Base-by-base conservation (phyloP, 1,140 invertebrate genomes). In the Drosophila santomea region DNA sequence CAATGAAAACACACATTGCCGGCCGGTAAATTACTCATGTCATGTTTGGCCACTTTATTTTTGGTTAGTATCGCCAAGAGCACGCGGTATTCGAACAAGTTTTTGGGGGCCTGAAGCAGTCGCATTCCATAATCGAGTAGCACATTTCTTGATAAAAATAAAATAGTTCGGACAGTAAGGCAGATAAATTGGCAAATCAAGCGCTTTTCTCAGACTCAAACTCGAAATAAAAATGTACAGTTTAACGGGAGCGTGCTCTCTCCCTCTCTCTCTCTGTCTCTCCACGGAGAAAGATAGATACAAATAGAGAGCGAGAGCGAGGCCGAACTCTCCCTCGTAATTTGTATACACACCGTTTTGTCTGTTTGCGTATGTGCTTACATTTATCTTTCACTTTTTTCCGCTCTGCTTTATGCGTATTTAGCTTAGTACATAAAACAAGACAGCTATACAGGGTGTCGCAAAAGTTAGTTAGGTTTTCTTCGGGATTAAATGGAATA, bases 401-500 rank as follows among this genome's bases (percentile, higher is more conserved):
- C 41, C 48, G 76, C 58, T 74, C 71, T 52, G 62, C 63, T 60
- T 85, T 81, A 83, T 71, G 79, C 67, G 83, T 86, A 88, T 86
- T 86, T 86, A 88, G 88, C 88, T 86, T 89, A 72, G 84, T 86
- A 86, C 78, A 88, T 86, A 86, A 88, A 86, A 88, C 82, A 88
- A 85, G 72, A 66, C 74, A 62, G 62, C 71, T 63, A 47, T 79
- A 86, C 83, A 86, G 82, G 83, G 83, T 86, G 82, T 63, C 45
- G n/a, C 55, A 58, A 44, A 44, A 48, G 2, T 48, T 57, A 20
- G 41, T 20, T 35, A 10, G 7, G 8, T 45, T 17, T 17, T 17
- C 41, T 17, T 43, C n/a, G n/a, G 7, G 32, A 32, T 32, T 8
- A 1, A 32, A 32, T 8, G 7, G 7, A 10, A 8, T 3, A 32